Percentiles rank a stretch among this genome's conserved stretches.
phyloP scores from a whole-genome alignment of 2,888 invertebrate genomes.

The Timandra comae region DNA sequence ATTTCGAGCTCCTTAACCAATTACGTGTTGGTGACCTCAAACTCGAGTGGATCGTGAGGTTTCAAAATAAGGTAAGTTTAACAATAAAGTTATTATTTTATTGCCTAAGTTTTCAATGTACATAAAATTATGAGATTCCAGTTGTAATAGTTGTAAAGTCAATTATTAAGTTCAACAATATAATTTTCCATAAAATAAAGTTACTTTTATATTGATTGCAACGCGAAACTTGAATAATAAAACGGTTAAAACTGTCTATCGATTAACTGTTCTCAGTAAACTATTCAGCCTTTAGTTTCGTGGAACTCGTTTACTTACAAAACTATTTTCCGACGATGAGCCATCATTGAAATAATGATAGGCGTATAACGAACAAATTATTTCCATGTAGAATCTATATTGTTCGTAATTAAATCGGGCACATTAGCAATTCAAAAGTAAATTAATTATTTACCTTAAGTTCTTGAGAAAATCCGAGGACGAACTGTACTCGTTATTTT shows the following conservation, averaged over 20 bases:
- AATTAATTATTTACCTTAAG: conserved; percentile 7
- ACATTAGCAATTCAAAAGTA: conserved; percentile 5
- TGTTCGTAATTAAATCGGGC: conserved; percentile 1
- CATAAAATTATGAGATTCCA: too few relatives aligned
- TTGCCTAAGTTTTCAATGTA: too few relatives aligned
- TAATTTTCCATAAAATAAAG: too few relatives aligned
- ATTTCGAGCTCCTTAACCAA: too few relatives aligned
- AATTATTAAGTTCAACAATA: too few relatives aligned
- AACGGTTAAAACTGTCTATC: conserved; percentile 5
- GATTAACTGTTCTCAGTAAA: conserved; percentile 7
- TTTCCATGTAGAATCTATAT: not conserved
- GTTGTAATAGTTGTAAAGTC: too few relatives aligned
- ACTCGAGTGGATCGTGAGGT: too few relatives aligned
- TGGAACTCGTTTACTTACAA: conserved; percentile 6
- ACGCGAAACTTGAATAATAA: conserved; percentile 7
- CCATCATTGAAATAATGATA: not conserved
- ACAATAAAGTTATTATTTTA: too few relatives aligned
- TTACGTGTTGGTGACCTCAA: too few relatives aligned
- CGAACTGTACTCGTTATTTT: conserved; percentile 39
- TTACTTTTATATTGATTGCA: too few relatives aligned
- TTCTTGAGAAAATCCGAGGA: conserved; percentile 17
- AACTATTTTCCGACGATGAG: not conserved
- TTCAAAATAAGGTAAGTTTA: too few relatives aligned
- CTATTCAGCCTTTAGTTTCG: conserved; percentile 7
- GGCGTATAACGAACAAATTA: not conserved